Evolutionary conservation across 2,797 vertebrate species (phyloP), one percentile per base, ranked within the genome.

Genomic region (Prionace glauca): DNA sequence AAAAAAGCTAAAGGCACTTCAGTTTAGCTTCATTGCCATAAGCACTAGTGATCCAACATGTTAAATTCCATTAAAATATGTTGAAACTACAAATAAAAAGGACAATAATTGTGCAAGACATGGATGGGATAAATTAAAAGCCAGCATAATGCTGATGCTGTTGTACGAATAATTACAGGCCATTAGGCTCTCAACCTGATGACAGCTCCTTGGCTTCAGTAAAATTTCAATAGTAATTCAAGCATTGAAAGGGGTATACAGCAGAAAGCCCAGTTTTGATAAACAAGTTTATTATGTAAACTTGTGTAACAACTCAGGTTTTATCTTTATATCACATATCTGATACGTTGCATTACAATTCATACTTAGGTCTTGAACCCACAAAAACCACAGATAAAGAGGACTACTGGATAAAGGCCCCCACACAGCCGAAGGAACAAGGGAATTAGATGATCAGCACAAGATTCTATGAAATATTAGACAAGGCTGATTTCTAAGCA

Each of bases 131-230:
- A 94, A 74, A 74, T 94, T 71, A 94, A 32, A 91, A 32, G 67
- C 9, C n/a, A 69, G 90, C 41, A 92, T 77, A 95, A 95, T 95
- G 16, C 24, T n/a, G 29, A 60, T 56, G 93, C 71, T 77, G 26
- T 95, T 32, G 7, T 95, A 29, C 50, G 62, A 95, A 95, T 32
- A 74, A 95, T 56, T 16, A 20, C 69, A 29, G 26, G 3, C 93
- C 93, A 95, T 29, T 29, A n/a, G 69, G 45, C 50, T 18, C 69
- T 94, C 62, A 77, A 56, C 24, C 45, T 56, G 41, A 18, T 22
- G 50, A 95, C 41, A 95, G 93, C 26, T 92, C 62, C n/a, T 92
- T 92, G 90, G 90, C 65, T 67, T 29, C 72, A 50, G 67, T 50
- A 72, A 72, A n/a, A 45, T 74, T 74, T 60, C 69, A 29, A 32